Evolutionary conservation across 2,888 invertebrate species (phyloP).

Genomic region (Metacarcinus magister): DNA sequence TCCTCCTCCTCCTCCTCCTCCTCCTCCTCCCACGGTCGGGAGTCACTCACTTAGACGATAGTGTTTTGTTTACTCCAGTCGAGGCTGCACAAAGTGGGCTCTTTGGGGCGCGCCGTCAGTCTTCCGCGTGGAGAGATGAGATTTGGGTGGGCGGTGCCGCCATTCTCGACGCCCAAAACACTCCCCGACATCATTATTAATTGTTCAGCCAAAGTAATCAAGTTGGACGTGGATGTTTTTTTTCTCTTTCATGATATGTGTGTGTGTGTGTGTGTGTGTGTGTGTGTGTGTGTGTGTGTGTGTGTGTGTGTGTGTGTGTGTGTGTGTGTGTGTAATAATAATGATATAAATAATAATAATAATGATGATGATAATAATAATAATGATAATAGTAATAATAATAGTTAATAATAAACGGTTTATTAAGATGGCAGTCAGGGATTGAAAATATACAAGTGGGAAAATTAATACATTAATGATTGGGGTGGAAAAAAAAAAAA

Average conservation of each 20-base stretch:
- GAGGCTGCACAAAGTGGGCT: constrained; percentile 51
- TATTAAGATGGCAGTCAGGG: no score
- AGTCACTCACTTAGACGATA: constrained; percentile 49
- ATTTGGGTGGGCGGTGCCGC: neutral
- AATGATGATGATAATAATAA: no score
- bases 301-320: constrained; percentile 47
- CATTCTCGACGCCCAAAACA: neutral
- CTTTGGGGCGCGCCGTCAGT: constrained; percentile 52
- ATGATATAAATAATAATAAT: no score
- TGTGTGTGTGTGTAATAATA: neutral
- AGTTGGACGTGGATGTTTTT: neutral
- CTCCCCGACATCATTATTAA: neutral
- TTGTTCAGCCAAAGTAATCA: neutral
- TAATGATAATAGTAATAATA: no score
- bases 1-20: neutral
- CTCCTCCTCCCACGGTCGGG: neutral
- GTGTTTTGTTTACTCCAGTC: constrained; percentile 54
- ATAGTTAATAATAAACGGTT: no score
- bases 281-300: neutral
- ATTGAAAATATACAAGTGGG: no score
- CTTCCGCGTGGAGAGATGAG: neutral
- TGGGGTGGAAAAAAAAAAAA: no score
- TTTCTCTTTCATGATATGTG: neutral
- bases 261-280: constrained; percentile 50
- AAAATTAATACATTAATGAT: no score